Evolutionary conservation across 1,140 invertebrate genomes (phyloP).

Genomic region (Nilaparvata lugens): DNA sequence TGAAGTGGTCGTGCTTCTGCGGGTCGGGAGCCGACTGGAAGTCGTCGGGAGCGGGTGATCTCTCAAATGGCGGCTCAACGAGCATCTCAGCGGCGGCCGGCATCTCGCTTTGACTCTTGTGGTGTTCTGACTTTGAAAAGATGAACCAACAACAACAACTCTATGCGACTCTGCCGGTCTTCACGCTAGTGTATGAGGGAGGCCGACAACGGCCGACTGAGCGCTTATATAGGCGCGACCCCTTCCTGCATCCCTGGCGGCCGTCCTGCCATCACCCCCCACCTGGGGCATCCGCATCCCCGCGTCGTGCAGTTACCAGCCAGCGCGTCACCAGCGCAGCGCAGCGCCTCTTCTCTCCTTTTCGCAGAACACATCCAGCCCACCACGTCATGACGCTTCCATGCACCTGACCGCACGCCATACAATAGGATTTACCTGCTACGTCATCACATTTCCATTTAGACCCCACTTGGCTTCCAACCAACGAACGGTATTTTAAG

Average conservation of each 20-base stretch:
- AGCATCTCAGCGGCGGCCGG: slow-evolving; percentile 1
- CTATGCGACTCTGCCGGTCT: background rate
- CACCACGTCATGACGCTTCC: no score
- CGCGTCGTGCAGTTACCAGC: no score
- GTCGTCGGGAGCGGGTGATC: background rate
- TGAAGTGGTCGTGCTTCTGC: background rate
- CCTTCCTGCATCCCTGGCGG: background rate
- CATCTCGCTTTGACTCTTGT: background rate
- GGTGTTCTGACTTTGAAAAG: background rate
- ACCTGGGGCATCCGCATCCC: no score
- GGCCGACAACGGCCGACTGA: background rate
- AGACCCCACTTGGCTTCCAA: no score
- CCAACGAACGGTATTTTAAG: no score
- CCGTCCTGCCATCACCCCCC: background rate
- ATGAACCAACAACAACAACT: background rate
- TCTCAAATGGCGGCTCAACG: background rate
- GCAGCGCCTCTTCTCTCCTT: no score
- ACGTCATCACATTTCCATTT: no score
- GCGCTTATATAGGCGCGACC: background rate
- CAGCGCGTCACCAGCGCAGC: no score
- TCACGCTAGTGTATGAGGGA: no score
- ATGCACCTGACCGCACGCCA: no score
- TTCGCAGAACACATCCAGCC: no score
- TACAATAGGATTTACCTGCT: no score
- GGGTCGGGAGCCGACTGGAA: background rate